Evolutionary conservation across 2,797 vertebrate species (phyloP).

Genomic region (Orestias chungarensis): DNA sequence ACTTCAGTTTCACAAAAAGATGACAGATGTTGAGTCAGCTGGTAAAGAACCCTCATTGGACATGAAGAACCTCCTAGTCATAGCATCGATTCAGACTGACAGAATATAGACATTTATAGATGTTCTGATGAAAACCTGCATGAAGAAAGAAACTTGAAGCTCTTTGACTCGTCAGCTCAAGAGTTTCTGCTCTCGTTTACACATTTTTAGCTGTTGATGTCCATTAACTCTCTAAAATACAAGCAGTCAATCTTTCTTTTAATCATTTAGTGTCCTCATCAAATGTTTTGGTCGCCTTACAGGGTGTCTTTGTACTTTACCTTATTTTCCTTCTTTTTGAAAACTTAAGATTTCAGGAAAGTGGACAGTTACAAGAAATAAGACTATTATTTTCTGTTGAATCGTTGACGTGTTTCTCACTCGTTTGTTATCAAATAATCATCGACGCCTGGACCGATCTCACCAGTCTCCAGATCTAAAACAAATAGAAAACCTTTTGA

Average conservation of each 20-base stretch:
- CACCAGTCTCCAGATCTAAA: no score
- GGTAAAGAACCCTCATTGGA: background rate
- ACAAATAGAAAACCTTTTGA: no score
- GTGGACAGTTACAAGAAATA: no score
- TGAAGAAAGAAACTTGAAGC: background rate
- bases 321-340: background rate
- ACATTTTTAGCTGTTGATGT: background rate
- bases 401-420: no score
- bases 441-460: no score
- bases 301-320: no score
- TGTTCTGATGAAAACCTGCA: background rate
- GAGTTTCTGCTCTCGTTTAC: background rate
- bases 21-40: constrained; percentile 1
- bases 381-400: no score
- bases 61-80: no score
- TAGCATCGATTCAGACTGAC: background rate
- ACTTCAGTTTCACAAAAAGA: background rate
- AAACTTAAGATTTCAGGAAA: background rate
- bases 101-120: background rate
- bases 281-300: background rate
- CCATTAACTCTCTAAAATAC: background rate
- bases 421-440: no score
- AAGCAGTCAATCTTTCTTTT: background rate
- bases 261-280: background rate
- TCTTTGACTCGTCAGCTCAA: background rate